These are phyloP conservation scores for Cryptotermes secundus DNA, from an alignment of 1,140 invertebrate species.

Conservation along the genomic window DNA sequence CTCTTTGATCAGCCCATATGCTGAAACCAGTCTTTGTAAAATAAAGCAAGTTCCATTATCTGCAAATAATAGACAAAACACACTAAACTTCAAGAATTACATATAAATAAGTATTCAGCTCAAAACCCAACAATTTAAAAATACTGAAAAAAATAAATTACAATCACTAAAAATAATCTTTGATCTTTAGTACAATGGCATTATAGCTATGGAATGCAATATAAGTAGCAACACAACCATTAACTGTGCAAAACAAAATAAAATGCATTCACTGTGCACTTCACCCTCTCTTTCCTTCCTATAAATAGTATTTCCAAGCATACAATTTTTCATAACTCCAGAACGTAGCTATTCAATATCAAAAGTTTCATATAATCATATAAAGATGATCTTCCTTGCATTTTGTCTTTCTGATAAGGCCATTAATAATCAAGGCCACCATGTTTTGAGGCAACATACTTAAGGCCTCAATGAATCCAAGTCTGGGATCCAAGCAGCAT, in stretches of 20 bases:
- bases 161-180: constrained; percentile 2
- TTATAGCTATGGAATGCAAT: background rate
- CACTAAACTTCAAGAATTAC: background rate
- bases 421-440: background rate
- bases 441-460: background rate
- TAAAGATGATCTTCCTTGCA: background rate
- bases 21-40: too few relatives aligned
- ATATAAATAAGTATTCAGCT: constrained; percentile 5
- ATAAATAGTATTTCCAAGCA: background rate
- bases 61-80: background rate
- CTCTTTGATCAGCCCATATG: too few relatives aligned
- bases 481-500: background rate
- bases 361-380: background rate
- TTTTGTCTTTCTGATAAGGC: background rate
- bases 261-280: background rate
- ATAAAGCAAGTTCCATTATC: background rate
- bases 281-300: background rate
- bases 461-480: background rate
- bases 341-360: background rate
- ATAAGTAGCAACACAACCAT: constrained; percentile 2
- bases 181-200: background rate
- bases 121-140: background rate
- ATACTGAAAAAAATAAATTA: constrained; percentile 18
- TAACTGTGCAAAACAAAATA: background rate
- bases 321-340: background rate